Evolutionary conservation across 1,140 invertebrate genomes (phyloP).

Genomic region (Sarcophaga peregrina): DNA sequence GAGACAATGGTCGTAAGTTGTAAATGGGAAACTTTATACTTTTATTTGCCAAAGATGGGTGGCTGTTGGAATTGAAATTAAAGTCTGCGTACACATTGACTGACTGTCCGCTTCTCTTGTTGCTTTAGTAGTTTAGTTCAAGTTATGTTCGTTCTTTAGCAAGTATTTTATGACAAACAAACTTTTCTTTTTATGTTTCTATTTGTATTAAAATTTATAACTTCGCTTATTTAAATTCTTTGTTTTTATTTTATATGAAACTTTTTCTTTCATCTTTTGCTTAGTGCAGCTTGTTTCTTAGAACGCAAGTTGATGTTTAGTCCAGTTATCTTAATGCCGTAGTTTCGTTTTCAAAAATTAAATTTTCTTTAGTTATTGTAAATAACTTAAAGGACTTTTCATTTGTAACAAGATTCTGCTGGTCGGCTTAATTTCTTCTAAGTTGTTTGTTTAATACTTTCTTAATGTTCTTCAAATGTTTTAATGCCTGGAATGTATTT

Average conservation of each 20-base stretch:
- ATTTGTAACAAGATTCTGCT: constrained; percentile 5
- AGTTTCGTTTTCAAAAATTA: background rate
- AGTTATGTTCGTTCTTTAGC: background rate
- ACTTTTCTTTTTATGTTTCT: background rate
- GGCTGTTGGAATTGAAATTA: no score
- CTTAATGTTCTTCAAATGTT: background rate
- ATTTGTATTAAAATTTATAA: background rate
- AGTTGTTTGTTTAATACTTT: constrained; percentile 13
- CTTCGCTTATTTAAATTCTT: background rate
- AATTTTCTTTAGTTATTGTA: background rate
- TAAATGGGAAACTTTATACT: no score
- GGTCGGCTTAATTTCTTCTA: background rate
- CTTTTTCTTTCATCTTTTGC: background rate
- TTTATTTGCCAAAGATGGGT: no score
- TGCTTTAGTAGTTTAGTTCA: no score
- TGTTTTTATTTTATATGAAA: background rate
- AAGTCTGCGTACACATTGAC: no score
- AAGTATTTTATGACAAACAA: background rate
- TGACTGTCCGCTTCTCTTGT: no score
- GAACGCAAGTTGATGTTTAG: background rate
- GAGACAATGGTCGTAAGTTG: no score
- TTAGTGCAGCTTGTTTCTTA: background rate
- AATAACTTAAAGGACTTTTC: background rate
- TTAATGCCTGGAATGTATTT: background rate
- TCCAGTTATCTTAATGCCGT: background rate